phyloP scores from a whole-genome alignment of 2,797 vertebrate species.

The Xenentodon cancila region DNA sequence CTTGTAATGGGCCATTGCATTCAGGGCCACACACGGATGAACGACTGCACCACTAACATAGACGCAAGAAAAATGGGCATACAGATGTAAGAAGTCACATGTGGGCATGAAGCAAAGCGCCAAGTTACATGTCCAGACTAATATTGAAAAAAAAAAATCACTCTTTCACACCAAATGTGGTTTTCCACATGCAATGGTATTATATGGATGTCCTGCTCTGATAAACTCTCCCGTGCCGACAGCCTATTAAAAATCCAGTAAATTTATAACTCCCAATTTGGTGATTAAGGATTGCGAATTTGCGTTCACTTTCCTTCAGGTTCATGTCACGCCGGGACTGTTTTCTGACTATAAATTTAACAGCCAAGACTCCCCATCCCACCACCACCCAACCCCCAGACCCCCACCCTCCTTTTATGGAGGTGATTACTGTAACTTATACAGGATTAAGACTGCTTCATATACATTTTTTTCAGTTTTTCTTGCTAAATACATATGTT shows the following conservation, averaged over 20 bases:
- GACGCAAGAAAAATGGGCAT: slow-evolving; percentile 5
- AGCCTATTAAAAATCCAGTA: slow-evolving; percentile 74
- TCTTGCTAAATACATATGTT: slow-evolving; percentile 32
- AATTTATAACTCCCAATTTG: slow-evolving; percentile 81
- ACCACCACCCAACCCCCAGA: neutral
- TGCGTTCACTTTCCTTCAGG: slow-evolving; percentile 70
- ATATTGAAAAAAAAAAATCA: too few relatives aligned
- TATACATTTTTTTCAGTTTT: slow-evolving; percentile 56
- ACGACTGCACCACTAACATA: slow-evolving; percentile 26
- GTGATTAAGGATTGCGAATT: slow-evolving; percentile 75
- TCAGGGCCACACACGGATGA: slow-evolving; percentile 73
- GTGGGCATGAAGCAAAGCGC: neutral
- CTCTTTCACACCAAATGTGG: slow-evolving; percentile 12
- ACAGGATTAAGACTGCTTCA: slow-evolving; percentile 75
- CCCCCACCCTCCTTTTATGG: slow-evolving; percentile 42
- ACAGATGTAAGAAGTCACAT: slow-evolving; percentile 25
- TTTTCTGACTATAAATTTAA: slow-evolving; percentile 87
- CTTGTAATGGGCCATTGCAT: slow-evolving; percentile 69
- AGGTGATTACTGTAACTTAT: slow-evolving; percentile 70
- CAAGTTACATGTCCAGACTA: slow-evolving; percentile 12
- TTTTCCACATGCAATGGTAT: slow-evolving; percentile 49
- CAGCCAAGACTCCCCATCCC: slow-evolving; percentile 68
- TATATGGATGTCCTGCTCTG: slow-evolving; percentile 51
- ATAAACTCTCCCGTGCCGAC: slow-evolving; percentile 61
- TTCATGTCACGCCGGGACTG: slow-evolving; percentile 80